Conservation (phyloP, 2,797 vertebrate species). For the Protonibea diacanthus region DNA sequence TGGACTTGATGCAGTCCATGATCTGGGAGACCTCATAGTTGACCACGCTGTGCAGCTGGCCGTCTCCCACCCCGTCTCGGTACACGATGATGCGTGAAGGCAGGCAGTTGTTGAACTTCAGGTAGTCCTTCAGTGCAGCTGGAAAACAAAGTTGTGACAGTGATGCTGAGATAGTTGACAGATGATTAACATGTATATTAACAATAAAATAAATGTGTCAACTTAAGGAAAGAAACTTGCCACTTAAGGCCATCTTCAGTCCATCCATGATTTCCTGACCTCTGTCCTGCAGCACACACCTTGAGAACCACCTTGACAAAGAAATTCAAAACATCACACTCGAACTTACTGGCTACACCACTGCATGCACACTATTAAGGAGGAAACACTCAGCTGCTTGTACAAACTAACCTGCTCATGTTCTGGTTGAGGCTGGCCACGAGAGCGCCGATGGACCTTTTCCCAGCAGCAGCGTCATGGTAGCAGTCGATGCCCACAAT, state of each 20-base stretch:
- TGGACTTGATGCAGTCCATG: conserved; percentile 88
- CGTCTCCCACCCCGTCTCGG: conserved; percentile 96
- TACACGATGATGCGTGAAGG: conserved; percentile 95
- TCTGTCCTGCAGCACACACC: conserved; percentile 91
- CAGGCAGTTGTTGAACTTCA: conserved; percentile 88
- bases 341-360: background rate
- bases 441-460: conserved; percentile 92
- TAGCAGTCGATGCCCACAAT: conserved; percentile 96
- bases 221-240: conserved; percentile 70
- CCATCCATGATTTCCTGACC: conserved; percentile 96
- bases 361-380: background rate
- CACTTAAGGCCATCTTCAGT: conserved; percentile 90
- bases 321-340: background rate
- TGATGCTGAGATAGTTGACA: background rate
- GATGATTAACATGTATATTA: background rate
- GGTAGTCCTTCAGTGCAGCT: conserved; percentile 92
- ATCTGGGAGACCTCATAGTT: conserved; percentile 94
- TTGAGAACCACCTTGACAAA: conserved; percentile 93
- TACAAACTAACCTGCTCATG: conserved; percentile 89
- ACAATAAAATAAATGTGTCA: background rate
- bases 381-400: background rate
- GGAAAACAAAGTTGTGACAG: conserved; percentile 29
- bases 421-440: conserved; percentile 93
- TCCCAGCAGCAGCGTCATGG: conserved; percentile 90
- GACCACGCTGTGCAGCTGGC: conserved; percentile 92